A percentile compares a stretch with the other conserved stretches of the same genome.
phyloP scores from a whole-genome alignment of 1,140 invertebrate genomes.

The Drosophila ercepeae region DNA sequence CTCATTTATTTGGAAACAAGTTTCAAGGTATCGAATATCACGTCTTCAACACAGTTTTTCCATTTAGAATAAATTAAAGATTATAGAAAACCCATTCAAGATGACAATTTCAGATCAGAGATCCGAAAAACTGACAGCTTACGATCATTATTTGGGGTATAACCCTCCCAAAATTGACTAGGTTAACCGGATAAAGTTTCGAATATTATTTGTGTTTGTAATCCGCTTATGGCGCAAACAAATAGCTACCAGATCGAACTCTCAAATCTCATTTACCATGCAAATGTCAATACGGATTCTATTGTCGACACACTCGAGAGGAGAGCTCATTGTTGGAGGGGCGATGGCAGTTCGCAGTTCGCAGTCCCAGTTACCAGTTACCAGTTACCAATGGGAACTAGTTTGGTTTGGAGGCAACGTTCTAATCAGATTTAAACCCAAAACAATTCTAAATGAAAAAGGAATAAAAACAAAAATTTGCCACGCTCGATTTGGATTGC shows the following conservation, averaged over 20 bases:
- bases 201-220: constrained; percentile 37
- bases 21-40: not conserved
- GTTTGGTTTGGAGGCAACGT: constrained; percentile 43
- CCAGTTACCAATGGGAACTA: constrained; percentile 46
- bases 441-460: constrained; percentile 47
- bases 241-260: constrained; percentile 48
- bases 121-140: constrained; percentile 11
- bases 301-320: constrained; percentile 44
- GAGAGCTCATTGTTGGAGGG: constrained; percentile 25
- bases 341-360: too few relatives aligned
- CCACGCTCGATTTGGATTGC: constrained; percentile 17
- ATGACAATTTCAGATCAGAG: constrained; percentile 22
- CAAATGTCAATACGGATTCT: constrained; percentile 55
- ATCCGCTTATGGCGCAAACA: constrained; percentile 48
- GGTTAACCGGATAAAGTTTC: constrained; percentile 49
- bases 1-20: constrained; percentile 1
- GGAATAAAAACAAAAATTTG: constrained; percentile 35
- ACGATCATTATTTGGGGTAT: constrained; percentile 36
- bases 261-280: constrained; percentile 39
- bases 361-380: too few relatives aligned
- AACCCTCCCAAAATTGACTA: constrained; percentile 22
- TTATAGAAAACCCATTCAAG: constrained; percentile 33
- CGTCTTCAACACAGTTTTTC: constrained; percentile 12
- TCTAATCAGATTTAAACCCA: constrained; percentile 49
- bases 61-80: constrained; percentile 19